Conservation (phyloP, 1,140 invertebrate species). For the Rhysida immarginata region DNA sequence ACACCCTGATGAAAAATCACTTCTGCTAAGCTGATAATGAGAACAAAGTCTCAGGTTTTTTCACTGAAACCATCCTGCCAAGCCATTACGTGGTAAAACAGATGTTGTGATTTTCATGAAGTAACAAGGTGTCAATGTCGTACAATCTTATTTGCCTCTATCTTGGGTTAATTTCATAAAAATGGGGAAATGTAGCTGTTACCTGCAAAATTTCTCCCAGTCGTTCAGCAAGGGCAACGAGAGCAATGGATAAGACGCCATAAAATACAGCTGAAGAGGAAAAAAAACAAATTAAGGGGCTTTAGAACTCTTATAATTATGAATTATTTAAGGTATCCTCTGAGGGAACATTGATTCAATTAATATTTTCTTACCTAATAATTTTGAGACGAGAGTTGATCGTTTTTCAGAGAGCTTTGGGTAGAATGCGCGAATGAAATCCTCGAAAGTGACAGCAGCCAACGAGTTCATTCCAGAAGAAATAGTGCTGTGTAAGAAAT, state of each 20-base stretch:
- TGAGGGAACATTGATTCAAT: neutral
- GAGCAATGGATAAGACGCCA: conserved; percentile 2
- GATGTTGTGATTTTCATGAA: no score
- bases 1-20: no score
- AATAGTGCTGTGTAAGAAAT: conserved; percentile 23
- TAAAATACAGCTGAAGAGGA: conserved; percentile 5
- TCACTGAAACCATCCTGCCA: no score
- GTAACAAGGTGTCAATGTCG: no score
- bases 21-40: no score
- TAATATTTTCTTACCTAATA: conserved; percentile 15
- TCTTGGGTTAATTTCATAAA: no score
- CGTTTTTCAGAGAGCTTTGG: conserved; percentile 17
- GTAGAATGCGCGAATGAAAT: conserved; percentile 23
- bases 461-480: conserved; percentile 32
- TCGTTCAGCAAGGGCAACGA: conserved; percentile 8
- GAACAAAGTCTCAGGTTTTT: no score
- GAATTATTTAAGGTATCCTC: neutral
- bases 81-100: no score
- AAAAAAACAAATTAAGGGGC: neutral
- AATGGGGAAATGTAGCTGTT: no score
- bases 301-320: no score
- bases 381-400: conserved; percentile 22
- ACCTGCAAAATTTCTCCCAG: conserved; percentile 8
- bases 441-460: conserved; percentile 31
- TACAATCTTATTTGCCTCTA: no score